These are phyloP conservation scores for Xestia ashworthii DNA, from an alignment of 2,888 invertebrate species.

Conservation along the genomic window DNA sequence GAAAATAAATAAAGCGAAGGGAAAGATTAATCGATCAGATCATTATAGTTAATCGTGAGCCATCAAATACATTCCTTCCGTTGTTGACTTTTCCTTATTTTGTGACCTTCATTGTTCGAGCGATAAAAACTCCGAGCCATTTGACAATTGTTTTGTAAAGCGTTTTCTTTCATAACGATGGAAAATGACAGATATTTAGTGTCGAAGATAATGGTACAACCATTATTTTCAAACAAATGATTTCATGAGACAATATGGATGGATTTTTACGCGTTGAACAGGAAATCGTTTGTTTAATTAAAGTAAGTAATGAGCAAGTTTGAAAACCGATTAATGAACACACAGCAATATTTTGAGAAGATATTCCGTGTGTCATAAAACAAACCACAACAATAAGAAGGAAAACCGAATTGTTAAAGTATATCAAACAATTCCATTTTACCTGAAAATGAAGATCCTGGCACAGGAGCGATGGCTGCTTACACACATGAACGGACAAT, in stretches of 20 bases:
- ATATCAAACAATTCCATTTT: conserved; percentile 56
- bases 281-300: not conserved
- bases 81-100: conserved; percentile 64
- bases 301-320: not conserved
- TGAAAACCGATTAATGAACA: not conserved
- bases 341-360: not conserved
- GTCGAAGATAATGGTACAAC: conserved; percentile 21
- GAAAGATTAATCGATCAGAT: conserved; percentile 68
- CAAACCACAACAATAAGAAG: not conserved
- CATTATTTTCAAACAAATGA: conserved; percentile 22
- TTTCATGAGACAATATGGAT: conserved; percentile 16
- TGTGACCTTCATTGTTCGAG: conserved; percentile 53
- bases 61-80: conserved; percentile 65
- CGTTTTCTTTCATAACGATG: conserved; percentile 30
- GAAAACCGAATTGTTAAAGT: conserved; percentile 39
- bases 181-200: conserved; percentile 23
- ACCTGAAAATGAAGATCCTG: conserved; percentile 61
- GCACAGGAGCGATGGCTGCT: conserved; percentile 45
- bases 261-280: conserved; percentile 12
- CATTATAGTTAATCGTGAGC: conserved; percentile 66
- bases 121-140: conserved; percentile 54
- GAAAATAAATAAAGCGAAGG: conserved; percentile 48
- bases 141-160: conserved; percentile 51
- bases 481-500: conserved; percentile 62
- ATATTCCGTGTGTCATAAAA: not conserved